Evolutionary conservation across 2,888 invertebrate genomes (phyloP), one percentile per base, ranked within the genome.

Genomic region (Trachelus stipa): DNA sequence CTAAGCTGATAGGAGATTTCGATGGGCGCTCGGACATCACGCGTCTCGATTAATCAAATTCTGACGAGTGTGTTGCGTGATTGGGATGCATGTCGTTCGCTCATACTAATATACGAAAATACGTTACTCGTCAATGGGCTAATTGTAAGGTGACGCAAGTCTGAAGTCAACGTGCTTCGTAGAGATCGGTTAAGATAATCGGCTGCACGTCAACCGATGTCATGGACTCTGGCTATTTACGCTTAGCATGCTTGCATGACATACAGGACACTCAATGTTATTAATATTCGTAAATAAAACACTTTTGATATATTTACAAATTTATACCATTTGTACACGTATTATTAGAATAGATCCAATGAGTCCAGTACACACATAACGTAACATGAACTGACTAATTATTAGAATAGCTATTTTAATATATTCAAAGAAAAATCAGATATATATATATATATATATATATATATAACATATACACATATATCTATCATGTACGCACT

Each of bases 251-350:
- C 81, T 86, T 88, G 88, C 88, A 88, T 87, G 88, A 86, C 82
- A 77, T 84, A 83, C 76, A 85, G 85, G 87, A 83, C 83, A 82
- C 80, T 82, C 77, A 81, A 69, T 35, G 40, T 76, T 68, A 68
- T 69, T 76, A 31, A 33, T 68, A 68, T 74, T 74, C 73, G 69
- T 74, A 68, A 34, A 68, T 77, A 77, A 77, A 80, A 85, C 82
- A 85, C 84, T 88, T 90, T 90, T 88, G 87, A 88, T 87, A 86
- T 85, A 89, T 89, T 90, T 90, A 90, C 88, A 90, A 85, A 83
- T 89, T 90, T 89, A 83, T 89, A 90, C 85, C 81, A 83, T 87
- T 89, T 89, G 85, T 90, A 90, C 83, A 83, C 77, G 75, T 77
- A 68, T 78, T 68, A 37, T 73, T 71, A 73, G 69, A 71, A 76